phyloP scores from a whole-genome alignment of 2,797 vertebrate species.

The Todus mexicanus region DNA sequence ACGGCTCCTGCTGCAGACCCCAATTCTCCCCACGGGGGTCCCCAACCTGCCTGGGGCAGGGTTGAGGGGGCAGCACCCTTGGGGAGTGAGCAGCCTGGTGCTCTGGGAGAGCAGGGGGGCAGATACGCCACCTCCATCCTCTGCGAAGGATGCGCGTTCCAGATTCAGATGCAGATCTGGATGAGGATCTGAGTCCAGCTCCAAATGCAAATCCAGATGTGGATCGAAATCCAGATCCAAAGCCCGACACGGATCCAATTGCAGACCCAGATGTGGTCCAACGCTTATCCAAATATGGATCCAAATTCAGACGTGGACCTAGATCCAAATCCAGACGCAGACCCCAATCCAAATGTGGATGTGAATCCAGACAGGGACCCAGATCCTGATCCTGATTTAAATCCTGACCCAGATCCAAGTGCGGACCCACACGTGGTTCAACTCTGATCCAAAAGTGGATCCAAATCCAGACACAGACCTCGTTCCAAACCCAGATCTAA shows the following conservation, averaged over 20 bases:
- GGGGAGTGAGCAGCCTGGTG: neutral
- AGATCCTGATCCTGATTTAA: neutral
- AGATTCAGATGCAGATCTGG: neutral
- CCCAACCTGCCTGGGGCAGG: neutral
- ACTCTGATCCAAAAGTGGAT: neutral
- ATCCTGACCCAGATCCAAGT: neutral
- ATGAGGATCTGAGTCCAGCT: neutral
- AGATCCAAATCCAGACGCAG: neutral
- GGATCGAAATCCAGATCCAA: neutral
- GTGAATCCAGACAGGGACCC: neutral
- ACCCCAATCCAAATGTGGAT: neutral
- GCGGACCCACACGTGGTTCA: neutral
- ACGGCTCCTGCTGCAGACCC: neutral
- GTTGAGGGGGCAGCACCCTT: neutral
- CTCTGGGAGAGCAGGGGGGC: rapidly evolving
- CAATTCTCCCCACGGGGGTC: neutral
- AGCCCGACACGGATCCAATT: neutral
- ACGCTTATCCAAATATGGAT: neutral
- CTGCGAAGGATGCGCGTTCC: neutral
- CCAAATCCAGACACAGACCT: neutral
- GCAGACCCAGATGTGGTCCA: neutral
- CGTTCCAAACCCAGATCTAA: neutral
- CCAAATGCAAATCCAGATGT: neutral
- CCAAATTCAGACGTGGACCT: neutral
- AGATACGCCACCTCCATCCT: neutral